Base-by-base conservation (phyloP, 2,888 invertebrate species). In the Erebia palarica region DNA sequence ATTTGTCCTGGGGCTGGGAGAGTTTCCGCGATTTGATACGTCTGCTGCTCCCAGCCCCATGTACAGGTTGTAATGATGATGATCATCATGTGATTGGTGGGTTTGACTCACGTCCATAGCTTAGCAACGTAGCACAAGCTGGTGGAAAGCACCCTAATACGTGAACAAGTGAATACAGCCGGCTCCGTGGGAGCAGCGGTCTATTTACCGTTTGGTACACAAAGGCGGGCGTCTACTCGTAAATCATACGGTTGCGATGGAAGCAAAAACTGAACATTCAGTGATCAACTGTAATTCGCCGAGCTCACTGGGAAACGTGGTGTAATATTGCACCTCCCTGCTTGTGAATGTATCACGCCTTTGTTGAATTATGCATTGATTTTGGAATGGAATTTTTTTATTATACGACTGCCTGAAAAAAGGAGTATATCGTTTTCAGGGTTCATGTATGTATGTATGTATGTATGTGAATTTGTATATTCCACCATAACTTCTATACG, bases 121-220 rank as follows among this genome's bases (percentile, higher is more conserved):
- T 36, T 36, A 36, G 36, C 36, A 36, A 36, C 7, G 36, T 36
- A 36, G 36, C 36, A 36, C 7, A 36, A 7, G 5, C 36, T 36
- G 36, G 36, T 36, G 36, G 36, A 36, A 7, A 36, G 7, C 36
- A 36, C 36, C 36, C 36, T 36, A 66, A 68, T 71, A 71, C 68
- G 71, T 69, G 73, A 63, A 63, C 73, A n/a, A n/a, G n/a, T n/a
- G n/a, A n/a, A n/a, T n/a, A n/a, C n/a, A 66, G 53, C 66, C 51
- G 70, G 59, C 68, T 73, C 69, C 78, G 80, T 80, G 79, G 76
- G 80, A 80, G 79, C 75, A 77, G 75, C 78, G 78, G 78, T 74
- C 77, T 71, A 21, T 72, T 65, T 72, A 75, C 77, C 75, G 76
- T 76, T 76, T 47, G 42, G 42, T 42, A 61, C 71, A 68, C 74